These are phyloP conservation scores for Synchiropus splendidus DNA, from an alignment of 2,113 vertebrate genomes.

Conservation along the genomic window DNA sequence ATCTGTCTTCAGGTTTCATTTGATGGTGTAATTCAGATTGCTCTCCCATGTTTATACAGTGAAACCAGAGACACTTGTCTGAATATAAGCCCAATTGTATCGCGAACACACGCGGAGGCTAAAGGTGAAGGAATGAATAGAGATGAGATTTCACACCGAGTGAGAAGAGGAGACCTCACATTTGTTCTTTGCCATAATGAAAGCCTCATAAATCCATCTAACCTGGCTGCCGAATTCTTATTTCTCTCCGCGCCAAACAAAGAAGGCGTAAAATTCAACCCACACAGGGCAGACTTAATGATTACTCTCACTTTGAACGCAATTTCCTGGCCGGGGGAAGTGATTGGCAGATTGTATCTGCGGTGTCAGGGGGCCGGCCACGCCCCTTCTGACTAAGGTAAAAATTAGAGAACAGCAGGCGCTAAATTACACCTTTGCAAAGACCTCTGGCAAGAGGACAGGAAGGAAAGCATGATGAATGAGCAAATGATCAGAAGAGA, in stretches of 20 bases:
- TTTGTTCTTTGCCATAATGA: slow-evolving; percentile 29
- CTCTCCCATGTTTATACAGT: too few species aligned
- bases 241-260: slow-evolving; percentile 30
- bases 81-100: too few species aligned
- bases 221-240: slow-evolving; percentile 33
- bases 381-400: slow-evolving; percentile 56
- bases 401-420: slow-evolving; percentile 66
- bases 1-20: too few species aligned
- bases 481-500: slow-evolving; percentile 61
- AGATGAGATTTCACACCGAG: slow-evolving; percentile 20
- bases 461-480: slow-evolving; percentile 65
- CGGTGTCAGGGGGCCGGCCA: slow-evolving; percentile 52
- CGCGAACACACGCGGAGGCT: too few species aligned
- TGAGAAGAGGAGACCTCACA: slow-evolving; percentile 24
- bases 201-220: slow-evolving; percentile 29
- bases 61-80: too few species aligned
- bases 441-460: slow-evolving; percentile 62
- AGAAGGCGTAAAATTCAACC: slow-evolving; percentile 47
- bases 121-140: slow-evolving; percentile 8
- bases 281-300: slow-evolving; percentile 59
- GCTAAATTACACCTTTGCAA: slow-evolving; percentile 64
- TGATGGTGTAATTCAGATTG: too few species aligned
- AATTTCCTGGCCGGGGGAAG: slow-evolving; percentile 56
- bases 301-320: slow-evolving; percentile 60
- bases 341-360: slow-evolving; percentile 67